These are phyloP conservation scores for Vanacampus margaritifer DNA, from an alignment of 2,113 vertebrate species.

Conservation along the genomic window DNA sequence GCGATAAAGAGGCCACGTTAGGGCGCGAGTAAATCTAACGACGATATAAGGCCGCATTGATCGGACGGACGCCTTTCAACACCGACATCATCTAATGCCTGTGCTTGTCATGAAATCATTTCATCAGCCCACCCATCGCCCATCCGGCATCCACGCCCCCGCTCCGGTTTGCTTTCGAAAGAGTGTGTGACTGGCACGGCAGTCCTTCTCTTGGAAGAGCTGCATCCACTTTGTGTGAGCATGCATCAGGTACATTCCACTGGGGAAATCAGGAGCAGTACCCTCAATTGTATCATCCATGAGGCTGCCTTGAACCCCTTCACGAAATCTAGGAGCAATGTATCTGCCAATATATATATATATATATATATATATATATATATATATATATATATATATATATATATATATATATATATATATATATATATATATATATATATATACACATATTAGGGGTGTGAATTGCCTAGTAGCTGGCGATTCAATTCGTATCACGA, in stretches of 20 bases:
- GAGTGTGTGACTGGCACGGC: constrained; percentile 13
- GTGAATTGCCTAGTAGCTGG: no score
- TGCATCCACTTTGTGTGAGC: constrained; percentile 1
- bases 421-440: no score
- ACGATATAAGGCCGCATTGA: constrained; percentile 47
- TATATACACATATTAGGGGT: no score
- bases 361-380: no score
- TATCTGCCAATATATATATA: constrained; percentile 6
- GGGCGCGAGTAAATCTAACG: constrained; percentile 38
- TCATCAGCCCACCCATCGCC: constrained; percentile 17
- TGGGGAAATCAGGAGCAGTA: constrained; percentile 26
- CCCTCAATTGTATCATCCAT: constrained; percentile 23
- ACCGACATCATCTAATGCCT: constrained; percentile 46
- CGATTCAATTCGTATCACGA: no score
- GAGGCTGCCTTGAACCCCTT: constrained; percentile 3
- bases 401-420: no score
- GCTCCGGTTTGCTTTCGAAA: constrained; percentile 14
- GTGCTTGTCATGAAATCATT: constrained; percentile 36
- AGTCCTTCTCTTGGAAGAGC: constrained; percentile 6
- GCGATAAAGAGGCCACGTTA: constrained; percentile 36
- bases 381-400: no score
- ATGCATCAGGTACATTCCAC: constrained; percentile 6
- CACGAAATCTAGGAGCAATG: constrained; percentile 6
- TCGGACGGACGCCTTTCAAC: constrained; percentile 39
- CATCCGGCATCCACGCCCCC: background rate